Conservation (phyloP, 1,140 invertebrate species). For the Megalopta genalis region DNA sequence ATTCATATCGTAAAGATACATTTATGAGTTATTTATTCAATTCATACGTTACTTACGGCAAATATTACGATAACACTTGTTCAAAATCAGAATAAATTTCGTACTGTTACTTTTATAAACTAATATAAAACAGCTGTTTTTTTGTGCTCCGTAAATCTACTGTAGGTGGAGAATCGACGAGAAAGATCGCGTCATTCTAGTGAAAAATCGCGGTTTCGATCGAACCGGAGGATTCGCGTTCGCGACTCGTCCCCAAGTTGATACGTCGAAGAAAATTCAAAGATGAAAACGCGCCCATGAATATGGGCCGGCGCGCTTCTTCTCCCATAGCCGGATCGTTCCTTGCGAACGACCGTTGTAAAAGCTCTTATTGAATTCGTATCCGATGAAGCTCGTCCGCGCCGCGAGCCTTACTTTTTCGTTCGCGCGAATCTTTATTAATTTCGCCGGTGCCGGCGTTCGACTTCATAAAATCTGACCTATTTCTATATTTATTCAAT, state of each 20-base stretch:
- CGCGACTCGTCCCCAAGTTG: slow-evolving; percentile 31
- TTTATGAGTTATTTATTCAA: no score
- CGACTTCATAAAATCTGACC: not conserved
- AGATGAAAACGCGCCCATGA: slow-evolving; percentile 21
- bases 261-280: slow-evolving; percentile 20
- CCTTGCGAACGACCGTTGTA: slow-evolving; percentile 47
- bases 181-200: slow-evolving; percentile 41
- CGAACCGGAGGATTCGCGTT: slow-evolving; percentile 18
- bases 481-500: no score
- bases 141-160: no score
- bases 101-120: no score
- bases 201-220: slow-evolving; percentile 67
- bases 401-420: not conserved
- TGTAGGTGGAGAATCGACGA: not conserved
- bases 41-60: no score
- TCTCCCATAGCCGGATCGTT: slow-evolving; percentile 21
- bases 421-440: not conserved
- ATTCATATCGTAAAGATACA: no score
- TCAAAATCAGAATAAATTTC: no score
- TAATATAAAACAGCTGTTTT: no score
- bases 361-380: slow-evolving; percentile 61
- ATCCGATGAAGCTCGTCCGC: not conserved
- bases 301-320: slow-evolving; percentile 11
- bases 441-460: not conserved
- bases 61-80: no score